Evolutionary conservation across 2,113 vertebrate species (phyloP).

Genomic region (Cynocephalus volans): DNA sequence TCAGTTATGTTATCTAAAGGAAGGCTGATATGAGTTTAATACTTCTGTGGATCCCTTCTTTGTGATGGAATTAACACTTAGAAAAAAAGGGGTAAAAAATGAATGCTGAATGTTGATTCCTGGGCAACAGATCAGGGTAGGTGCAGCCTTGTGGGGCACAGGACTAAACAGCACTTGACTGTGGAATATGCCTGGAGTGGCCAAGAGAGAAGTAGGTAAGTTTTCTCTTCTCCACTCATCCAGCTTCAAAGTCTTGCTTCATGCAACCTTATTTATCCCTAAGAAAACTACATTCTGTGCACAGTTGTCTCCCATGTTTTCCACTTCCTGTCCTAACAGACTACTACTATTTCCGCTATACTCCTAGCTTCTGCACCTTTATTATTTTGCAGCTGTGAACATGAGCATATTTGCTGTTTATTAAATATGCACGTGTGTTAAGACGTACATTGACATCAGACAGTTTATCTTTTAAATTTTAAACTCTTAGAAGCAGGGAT

Average conservation of each 20-base stretch:
- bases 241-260: neutral
- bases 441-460: neutral
- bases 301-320: accelerated
- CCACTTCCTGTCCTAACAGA: neutral
- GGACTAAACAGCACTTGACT: neutral
- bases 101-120: neutral
- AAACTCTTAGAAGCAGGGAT: neutral
- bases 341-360: neutral
- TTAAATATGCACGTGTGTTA: neutral
- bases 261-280: neutral
- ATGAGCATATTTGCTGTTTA: neutral
- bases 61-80: neutral
- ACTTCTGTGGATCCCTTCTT: neutral
- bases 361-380: neutral
- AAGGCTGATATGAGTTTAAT: neutral
- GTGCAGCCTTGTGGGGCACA: neutral
- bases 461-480: conserved; percentile 55
- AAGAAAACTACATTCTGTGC: neutral
- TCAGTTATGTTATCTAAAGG: neutral
- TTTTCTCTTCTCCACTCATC: neutral
- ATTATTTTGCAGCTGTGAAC: neutral
- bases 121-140: neutral
- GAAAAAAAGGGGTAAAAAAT: neutral
- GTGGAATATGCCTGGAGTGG: neutral
- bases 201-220: neutral